Percentiles rank a stretch among this genome's conserved stretches.
phyloP scores from a whole-genome alignment of 2,888 invertebrate genomes.

The Eremobia ochroleuca region DNA sequence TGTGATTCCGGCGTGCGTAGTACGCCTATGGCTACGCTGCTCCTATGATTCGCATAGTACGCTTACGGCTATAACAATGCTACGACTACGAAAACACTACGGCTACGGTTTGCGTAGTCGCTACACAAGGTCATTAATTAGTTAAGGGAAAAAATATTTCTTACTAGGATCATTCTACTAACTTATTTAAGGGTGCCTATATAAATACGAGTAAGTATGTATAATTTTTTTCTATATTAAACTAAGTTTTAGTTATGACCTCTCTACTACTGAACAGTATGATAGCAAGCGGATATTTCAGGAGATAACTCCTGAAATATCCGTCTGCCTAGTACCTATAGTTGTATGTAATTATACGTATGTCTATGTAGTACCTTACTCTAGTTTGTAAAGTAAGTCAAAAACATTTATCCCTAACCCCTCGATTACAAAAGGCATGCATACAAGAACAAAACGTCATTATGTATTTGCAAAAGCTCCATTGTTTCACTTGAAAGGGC shows the following conservation, averaged over 20 bases:
- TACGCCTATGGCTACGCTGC: background rate
- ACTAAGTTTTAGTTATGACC: slow-evolving; percentile 1
- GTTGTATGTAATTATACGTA: background rate
- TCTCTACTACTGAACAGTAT: background rate
- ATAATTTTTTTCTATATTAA: background rate
- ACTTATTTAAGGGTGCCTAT: background rate
- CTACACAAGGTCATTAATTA: background rate
- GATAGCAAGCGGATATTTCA: background rate
- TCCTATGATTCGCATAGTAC: too few relatives aligned
- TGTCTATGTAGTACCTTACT: background rate
- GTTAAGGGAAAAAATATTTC: background rate
- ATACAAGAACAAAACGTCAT: slow-evolving; percentile 19
- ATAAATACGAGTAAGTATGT: too few relatives aligned
- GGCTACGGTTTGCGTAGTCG: background rate
- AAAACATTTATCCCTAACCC: background rate
- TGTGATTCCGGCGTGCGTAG: background rate
- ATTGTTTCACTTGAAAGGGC: slow-evolving; percentile 52
- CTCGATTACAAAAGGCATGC: background rate
- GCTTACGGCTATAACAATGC: background rate
- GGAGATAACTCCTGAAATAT: slow-evolving; percentile 16
- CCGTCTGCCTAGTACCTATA: too few relatives aligned
- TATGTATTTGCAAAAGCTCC: slow-evolving; percentile 29
- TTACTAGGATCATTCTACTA: background rate
- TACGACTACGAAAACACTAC: background rate
- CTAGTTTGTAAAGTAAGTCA: background rate